Percentiles rank a stretch among this genome's conserved stretches.
Conservation (phyloP, 2,797 vertebrate genomes). For the Urocyon cinereoargenteus region DNA sequence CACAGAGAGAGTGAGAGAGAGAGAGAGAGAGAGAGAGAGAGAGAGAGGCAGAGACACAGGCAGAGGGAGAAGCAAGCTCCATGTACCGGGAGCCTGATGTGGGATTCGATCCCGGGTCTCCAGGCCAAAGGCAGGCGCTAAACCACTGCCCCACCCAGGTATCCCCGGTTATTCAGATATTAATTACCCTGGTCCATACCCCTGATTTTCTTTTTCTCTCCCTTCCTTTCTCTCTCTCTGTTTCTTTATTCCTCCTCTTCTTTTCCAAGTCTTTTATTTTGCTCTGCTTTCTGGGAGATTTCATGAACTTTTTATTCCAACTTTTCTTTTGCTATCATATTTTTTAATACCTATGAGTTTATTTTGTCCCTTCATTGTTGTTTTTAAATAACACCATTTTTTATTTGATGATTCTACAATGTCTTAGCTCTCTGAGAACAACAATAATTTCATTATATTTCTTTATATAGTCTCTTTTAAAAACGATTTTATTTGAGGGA, state of each 20-base stretch:
- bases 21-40: no score
- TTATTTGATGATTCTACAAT: slow-evolving; percentile 35
- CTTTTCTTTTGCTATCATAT: neutral
- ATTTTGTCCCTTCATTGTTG: slow-evolving; percentile 36
- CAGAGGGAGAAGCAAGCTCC: no score
- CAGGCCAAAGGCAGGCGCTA: no score
- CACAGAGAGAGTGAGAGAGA: no score
- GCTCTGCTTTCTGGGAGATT: neutral
- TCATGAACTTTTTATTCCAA: slow-evolving; percentile 11
- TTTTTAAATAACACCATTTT: slow-evolving; percentile 17
- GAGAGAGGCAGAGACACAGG: no score
- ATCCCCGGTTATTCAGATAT: neutral
- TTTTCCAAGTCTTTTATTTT: slow-evolving; percentile 27
- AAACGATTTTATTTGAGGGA: neutral
- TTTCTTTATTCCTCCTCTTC: neutral
- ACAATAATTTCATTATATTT: slow-evolving; percentile 20
- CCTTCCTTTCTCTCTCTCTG: neutral
- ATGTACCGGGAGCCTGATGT: no score
- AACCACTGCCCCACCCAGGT: no score
- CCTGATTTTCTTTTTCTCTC: no score
- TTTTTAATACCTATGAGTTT: slow-evolving; percentile 43
- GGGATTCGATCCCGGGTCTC: no score
- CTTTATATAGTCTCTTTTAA: neutral
- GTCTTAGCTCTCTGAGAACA: slow-evolving; percentile 36
- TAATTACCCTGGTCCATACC: no score